Evolutionary conservation across 2,113 vertebrate genomes (phyloP), one percentile per base, ranked within the genome.

Genomic region (Muscicapa adusta): DNA sequence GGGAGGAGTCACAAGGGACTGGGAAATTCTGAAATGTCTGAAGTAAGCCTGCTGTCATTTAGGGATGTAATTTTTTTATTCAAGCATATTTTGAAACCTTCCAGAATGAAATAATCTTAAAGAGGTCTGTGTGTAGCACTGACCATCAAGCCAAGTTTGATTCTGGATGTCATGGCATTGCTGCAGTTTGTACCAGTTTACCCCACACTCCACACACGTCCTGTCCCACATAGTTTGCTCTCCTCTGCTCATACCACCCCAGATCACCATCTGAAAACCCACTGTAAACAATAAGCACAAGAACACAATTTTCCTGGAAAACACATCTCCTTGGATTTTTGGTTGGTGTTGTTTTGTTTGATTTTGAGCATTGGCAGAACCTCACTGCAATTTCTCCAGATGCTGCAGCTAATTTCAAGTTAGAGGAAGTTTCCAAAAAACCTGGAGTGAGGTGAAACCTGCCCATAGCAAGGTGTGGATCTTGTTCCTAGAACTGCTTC

Each of bases 201-300:
- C 12, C 33, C 15, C 5, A 4, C 7, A 1, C 33, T 43, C 18
- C 29, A 42, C 25, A 38, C 34, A 0, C 2, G 1, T 40, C 18
- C 40, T 75, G 31, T 68, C 57, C 20, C 12, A 1, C 0, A 2
- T 5, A 29, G 31, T 58, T 61, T 47, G 56, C 43, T 74, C 36
- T 85, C 12, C 38, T 78, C 53, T 74, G 53, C 15, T 80, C 17
- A 42, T 9, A 48, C 12, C 36, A 33, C 14, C 8, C 33, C 42
- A 26, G 20, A n/a, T 45, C 47, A 53, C 6, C 16, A 16, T 43
- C 34, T 77, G 56, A 42, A 91, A 85, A 47, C 38, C 9, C n/a
- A 9, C 45, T 10, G 15, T 48, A 67, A 91, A 42, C 34, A 63
- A 26, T 20, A 38, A 71, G 4, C 15, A 24, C 13, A 26, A 75